Percentiles rank a stretch among this genome's conserved stretches.
Evolutionary conservation across 2,113 vertebrate species (phyloP).

Genomic region (Labeo rohita): DNA sequence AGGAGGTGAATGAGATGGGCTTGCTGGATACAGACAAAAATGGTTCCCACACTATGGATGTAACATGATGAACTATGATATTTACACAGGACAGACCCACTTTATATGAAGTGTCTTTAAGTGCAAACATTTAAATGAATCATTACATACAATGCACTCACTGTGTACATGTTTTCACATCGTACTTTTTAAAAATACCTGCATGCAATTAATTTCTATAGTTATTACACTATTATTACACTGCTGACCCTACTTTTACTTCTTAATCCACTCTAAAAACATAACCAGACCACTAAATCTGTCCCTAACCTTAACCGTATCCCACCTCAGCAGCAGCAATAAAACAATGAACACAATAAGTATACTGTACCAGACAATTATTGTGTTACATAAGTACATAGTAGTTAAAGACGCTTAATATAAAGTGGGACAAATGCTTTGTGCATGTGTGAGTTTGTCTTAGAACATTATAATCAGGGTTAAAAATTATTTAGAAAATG

Average conservation of each 20-base stretch:
- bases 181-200: not conserved
- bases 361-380: not conserved
- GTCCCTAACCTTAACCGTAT: not conserved
- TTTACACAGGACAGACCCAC: constrained; percentile 12
- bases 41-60: constrained; percentile 42
- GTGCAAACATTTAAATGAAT: not conserved
- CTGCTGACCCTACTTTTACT: not conserved
- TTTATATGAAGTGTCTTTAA: not conserved
- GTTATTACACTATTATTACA: not conserved
- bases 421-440: constrained; percentile 32
- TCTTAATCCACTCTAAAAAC: not conserved
- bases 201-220: not conserved
- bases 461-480: not conserved
- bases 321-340: not conserved
- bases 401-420: not conserved
- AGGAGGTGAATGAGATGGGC: constrained; percentile 55
- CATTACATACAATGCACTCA: not conserved
- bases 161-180: not conserved
- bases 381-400: not conserved
- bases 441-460: constrained; percentile 3
- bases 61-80: constrained; percentile 33
- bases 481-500: not conserved
- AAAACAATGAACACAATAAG: not conserved
- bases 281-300: not conserved
- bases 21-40: constrained; percentile 68